These are phyloP conservation scores for Philopedon plagiatum DNA, from an alignment of 2,888 invertebrate genomes.

Conservation along the genomic window DNA sequence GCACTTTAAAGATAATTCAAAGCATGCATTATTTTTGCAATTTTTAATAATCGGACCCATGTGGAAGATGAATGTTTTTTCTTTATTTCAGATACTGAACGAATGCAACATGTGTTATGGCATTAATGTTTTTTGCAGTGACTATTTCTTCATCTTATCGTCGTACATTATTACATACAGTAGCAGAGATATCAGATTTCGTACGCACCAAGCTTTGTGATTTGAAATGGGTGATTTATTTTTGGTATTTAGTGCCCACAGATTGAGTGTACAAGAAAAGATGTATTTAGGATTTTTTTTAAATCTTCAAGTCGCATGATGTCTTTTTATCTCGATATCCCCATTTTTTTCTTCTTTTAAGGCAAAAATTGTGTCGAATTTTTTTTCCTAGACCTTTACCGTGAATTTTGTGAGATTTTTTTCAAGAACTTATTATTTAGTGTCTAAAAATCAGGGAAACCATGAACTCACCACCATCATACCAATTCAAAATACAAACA, in stretches of 20 bases:
- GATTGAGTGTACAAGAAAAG: not conserved
- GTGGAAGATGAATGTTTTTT: not conserved
- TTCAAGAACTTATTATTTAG: no score
- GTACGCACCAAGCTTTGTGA: conserved; percentile 1
- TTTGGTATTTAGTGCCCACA: not conserved
- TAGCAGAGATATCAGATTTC: not conserved
- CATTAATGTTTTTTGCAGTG: conserved; percentile 36
- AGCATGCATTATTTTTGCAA: not conserved
- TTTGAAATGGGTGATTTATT: not conserved
- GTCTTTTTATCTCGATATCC: no score
- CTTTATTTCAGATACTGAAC: not conserved
- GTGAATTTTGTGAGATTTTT: no score
- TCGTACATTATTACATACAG: not conserved
- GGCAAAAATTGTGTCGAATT: no score
- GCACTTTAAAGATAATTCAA: not conserved
- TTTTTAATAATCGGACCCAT: not conserved
- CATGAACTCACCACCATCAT: no score
- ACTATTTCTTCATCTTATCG: conserved; percentile 34
- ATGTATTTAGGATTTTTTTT: no score
- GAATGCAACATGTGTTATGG: not conserved
- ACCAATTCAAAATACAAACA: no score
- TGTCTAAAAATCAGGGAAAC: no score
- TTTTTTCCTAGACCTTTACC: no score
- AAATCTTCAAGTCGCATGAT: no score
- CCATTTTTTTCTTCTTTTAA: no score